These are phyloP conservation scores for Suillia variegata DNA, from an alignment of 2,888 invertebrate species.

Conservation along the genomic window DNA sequence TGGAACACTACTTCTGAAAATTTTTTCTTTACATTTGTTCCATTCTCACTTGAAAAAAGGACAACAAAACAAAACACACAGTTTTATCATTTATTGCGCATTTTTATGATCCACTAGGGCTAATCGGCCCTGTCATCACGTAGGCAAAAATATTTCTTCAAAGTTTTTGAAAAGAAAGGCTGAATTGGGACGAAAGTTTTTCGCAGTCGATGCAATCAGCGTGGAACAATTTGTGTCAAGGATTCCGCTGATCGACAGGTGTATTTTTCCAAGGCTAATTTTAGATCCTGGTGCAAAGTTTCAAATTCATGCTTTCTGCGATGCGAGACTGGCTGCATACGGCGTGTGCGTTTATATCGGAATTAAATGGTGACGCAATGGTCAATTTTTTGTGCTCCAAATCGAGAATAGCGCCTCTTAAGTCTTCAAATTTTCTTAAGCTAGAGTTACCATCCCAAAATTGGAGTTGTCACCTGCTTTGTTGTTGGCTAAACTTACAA, in stretches of 20 bases:
- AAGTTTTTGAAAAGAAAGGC: background rate
- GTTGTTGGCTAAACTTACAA: constrained; percentile 13
- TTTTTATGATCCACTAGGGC: background rate
- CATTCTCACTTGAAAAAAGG: background rate
- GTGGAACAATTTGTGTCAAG: background rate
- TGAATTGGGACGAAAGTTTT: constrained; percentile 3
- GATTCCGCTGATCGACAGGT: background rate
- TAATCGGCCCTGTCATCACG: background rate
- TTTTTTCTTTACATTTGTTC: background rate
- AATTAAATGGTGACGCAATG: background rate
- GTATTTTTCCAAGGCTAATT: background rate
- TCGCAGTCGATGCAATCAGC: background rate
- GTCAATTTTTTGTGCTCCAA: background rate
- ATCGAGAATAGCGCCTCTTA: background rate
- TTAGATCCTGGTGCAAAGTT: background rate
- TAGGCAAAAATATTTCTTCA: constrained; percentile 5
- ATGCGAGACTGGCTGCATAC: background rate
- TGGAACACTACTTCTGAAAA: background rate
- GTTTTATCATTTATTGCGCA: background rate
- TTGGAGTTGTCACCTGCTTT: constrained; percentile 23
- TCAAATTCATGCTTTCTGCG: background rate
- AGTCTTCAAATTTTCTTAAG: background rate
- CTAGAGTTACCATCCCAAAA: constrained; percentile 25
- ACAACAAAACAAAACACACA: background rate
- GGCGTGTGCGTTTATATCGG: background rate